Evolutionary conservation across 2,888 invertebrate species (phyloP).

Genomic region (Diplazon laetatorius): DNA sequence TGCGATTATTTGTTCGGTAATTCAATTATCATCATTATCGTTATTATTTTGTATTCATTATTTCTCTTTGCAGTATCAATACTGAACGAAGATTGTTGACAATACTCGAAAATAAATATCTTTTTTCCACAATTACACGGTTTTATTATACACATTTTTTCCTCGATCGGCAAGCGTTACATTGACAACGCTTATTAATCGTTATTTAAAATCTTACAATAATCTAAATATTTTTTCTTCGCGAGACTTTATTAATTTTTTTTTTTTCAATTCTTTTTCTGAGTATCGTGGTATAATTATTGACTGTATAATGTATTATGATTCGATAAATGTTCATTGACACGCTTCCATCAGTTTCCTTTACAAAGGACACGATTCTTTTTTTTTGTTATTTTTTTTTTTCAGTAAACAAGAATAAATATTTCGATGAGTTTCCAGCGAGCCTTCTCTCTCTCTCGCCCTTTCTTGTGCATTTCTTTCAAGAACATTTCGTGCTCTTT

Average conservation of each 20-base stretch:
- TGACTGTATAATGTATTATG: slow-evolving; percentile 51
- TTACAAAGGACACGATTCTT: slow-evolving; percentile 33
- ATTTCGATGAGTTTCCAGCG: slow-evolving; percentile 39
- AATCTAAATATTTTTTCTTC: background rate
- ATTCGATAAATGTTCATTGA: slow-evolving; percentile 46
- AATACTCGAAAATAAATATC: slow-evolving; percentile 58
- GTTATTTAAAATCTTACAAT: slow-evolving; percentile 18
- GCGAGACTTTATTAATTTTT: slow-evolving; percentile 20
- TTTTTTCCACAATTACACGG: slow-evolving; percentile 40
- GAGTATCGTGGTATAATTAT: slow-evolving; percentile 53
- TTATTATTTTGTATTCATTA: slow-evolving; percentile 14
- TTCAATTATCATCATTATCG: slow-evolving; percentile 16
- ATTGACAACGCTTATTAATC: slow-evolving; percentile 20
- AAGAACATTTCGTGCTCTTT: slow-evolving; percentile 9
- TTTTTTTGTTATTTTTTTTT: slow-evolving; percentile 2
- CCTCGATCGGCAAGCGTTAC: slow-evolving; percentile 39
- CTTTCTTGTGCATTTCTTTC: background rate
- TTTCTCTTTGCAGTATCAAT: slow-evolving; percentile 47
- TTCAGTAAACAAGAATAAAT: slow-evolving; percentile 48
- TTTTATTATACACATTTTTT: slow-evolving; percentile 19
- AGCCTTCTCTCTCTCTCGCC: slow-evolving; percentile 14
- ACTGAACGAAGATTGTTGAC: slow-evolving; percentile 56
- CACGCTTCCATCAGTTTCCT: slow-evolving; percentile 18
- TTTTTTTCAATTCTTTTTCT: slow-evolving; percentile 6
- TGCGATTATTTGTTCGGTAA: slow-evolving; percentile 17